Evolutionary conservation across 2,797 vertebrate genomes (phyloP), one percentile per base, ranked within the genome.

Genomic region (Tarsius wallacei): DNA sequence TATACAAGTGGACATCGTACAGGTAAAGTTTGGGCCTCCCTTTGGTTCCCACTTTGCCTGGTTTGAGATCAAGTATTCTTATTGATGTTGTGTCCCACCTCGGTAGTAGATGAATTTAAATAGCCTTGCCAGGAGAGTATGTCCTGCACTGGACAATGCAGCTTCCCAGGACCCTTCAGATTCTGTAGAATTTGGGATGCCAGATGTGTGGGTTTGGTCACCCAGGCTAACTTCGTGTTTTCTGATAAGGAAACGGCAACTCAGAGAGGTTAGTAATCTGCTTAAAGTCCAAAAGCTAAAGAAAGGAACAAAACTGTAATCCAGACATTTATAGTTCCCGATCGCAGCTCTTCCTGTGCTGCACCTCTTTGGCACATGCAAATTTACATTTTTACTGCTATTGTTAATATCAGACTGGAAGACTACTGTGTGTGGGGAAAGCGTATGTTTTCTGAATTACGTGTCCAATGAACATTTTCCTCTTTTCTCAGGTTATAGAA

Each of bases 401-500:
- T 64, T 36, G 26, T 87, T 91, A 71, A 74, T n/a, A 19, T 42
- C 64, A 42, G 61, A 31, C 68, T 19, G 28, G 77, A 86, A 66
- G 68, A n/a, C 31, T 76, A 2, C 10, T 63, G 4, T 87, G 81
- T 85, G 49, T 13, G 10, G 31, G 24, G 0, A 22, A 24, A 13
- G 1, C 33, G 26, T 49, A 12, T 8, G 3, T 68, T 49, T 33
- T 51, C 10, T 63, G 36, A 87, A 84, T 61, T 87, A 26, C 24
- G 21, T 4, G 13, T n/a, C 10, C 33, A 61, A 0, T 49, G 42
- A 94, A 51, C 73, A 2, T 91, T 96, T 85, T 16, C 4, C 12
- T 94, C 9, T 95, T 92, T 91, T 78, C 96, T 42, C 98, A 99
- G 99, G 99, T 99, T 91, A 99, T 99, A 98, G 99, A 99, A 98